Evolutionary conservation across 2,888 invertebrate genomes (phyloP), one percentile per base, ranked within the genome.

Genomic region (Xestia c-nigrum): DNA sequence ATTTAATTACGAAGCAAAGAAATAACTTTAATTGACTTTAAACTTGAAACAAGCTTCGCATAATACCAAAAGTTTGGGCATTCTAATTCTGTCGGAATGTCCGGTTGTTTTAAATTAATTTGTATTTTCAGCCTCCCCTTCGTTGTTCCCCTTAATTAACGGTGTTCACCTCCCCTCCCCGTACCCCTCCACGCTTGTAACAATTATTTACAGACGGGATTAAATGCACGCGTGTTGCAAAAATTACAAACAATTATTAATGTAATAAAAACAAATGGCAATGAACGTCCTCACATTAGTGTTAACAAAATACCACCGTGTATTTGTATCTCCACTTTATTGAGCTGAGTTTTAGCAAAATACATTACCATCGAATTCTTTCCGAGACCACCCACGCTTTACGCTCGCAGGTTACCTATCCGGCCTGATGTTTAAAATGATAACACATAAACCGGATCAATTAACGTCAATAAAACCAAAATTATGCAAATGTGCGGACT

Each of bases 61-160:
- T 81, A 65, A 55, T 78, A 61, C 61, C 66, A 75, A 75, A 84
- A 84, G 75, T 87, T 87, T 64, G 40, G n/a, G 71, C 43, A 79
- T 83, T 79, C 80, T 76, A 80, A 81, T 79, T 78, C 57, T 65
- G 66, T 74, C 73, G 80, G 74, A 83, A 81, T 75, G 84, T 72
- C 81, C 81, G 73, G 74, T 80, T 83, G 85, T 83, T 87, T 85
- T 76, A 87, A 89, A 89, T 90, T 90, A 88, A 90, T 89, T 88
- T 80, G 83, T 84, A 85, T 76, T 83, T 76, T 63, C 75, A 61
- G 75, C 76, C 82, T 85, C 85, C 86, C 81, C 72, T 82, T 84
- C 81, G 70, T 78, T 82, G 81, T 85, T 72, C 63, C 80, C 80
- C 74, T 86, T 87, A 88, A 90, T 89, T 87, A 89, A 89, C 82